Percentiles rank a stretch among this genome's conserved stretches.
Evolutionary conservation across 2,113 vertebrate species (phyloP).

Genomic region (Pseudorectes ferrugineus): DNA sequence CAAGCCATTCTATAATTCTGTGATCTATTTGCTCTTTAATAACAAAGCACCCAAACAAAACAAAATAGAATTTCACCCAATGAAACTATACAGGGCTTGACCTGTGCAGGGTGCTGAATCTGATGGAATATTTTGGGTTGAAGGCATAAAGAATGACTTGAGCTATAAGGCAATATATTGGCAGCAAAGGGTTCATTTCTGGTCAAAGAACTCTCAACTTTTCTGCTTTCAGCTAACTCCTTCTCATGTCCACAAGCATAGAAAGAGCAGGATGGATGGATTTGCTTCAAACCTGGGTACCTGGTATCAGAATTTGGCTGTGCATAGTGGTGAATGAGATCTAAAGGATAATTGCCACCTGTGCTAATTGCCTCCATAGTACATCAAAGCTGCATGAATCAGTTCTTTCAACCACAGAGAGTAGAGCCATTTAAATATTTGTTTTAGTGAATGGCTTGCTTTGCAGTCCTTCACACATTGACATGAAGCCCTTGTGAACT

Average conservation of each 20-base stretch:
- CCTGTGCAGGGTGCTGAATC: not conserved
- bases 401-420: not conserved
- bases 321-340: not conserved
- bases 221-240: not conserved
- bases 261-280: not conserved
- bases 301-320: not conserved
- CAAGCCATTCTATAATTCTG: not conserved
- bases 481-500: not conserved
- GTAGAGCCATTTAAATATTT: not conserved
- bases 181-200: not conserved
- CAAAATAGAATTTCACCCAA: not conserved
- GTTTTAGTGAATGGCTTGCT: not conserved
- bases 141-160: not conserved
- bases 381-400: not conserved
- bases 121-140: not conserved
- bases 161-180: not conserved
- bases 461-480: not conserved
- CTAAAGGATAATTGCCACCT: not conserved
- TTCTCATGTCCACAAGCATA: fast-evolving
- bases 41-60: not conserved
- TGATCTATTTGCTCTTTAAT: not conserved
- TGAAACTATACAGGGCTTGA: not conserved
- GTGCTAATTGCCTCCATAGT: not conserved
- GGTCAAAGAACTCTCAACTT: not conserved
- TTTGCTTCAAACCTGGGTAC: not conserved